Percentiles rank a stretch among this genome's conserved stretches.
Conservation (phyloP, 2,888 invertebrate species). For the Pollenia labialis region DNA sequence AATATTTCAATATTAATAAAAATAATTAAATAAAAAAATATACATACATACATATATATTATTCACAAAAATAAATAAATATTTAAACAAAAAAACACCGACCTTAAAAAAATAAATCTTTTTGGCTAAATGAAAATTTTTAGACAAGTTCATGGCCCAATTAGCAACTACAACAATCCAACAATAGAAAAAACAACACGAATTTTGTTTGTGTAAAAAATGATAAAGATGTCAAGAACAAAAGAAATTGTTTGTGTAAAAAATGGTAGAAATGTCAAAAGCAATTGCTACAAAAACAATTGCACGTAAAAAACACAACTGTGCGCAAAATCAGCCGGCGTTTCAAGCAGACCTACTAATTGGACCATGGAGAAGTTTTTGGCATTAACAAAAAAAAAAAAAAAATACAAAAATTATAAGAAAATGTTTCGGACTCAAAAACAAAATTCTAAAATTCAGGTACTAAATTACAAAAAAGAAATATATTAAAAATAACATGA, state of each 20-base stretch:
- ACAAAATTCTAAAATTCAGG: conserved; percentile 84
- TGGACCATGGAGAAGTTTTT: too few relatives aligned
- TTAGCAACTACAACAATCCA: too few relatives aligned
- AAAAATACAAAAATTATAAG: conserved; percentile 70
- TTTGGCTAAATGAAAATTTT: conserved; percentile 55
- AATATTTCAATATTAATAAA: conserved; percentile 33
- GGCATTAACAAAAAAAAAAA: conserved; percentile 59
- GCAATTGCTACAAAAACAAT: too few relatives aligned
- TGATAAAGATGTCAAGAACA: too few relatives aligned
- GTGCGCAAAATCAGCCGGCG: too few relatives aligned
- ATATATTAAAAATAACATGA: conserved; percentile 27
- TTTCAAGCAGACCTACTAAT: too few relatives aligned
- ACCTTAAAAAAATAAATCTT: conserved; percentile 41
- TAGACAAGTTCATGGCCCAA: too few relatives aligned
- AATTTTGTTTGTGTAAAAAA: too few relatives aligned
- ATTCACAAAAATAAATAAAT: neutral
- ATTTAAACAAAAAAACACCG: conserved; percentile 49
- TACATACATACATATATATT: conserved; percentile 11
- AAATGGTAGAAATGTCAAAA: too few relatives aligned
- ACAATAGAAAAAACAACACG: too few relatives aligned
- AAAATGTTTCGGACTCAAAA: conserved; percentile 83
- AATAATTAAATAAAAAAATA: conserved; percentile 28
- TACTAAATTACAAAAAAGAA: conserved; percentile 77
- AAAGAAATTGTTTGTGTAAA: too few relatives aligned
- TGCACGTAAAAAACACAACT: too few relatives aligned